Evolutionary conservation across 1,140 invertebrate species (phyloP), one percentile per base, ranked within the genome.

Genomic region (Drosophila littoralis): DNA sequence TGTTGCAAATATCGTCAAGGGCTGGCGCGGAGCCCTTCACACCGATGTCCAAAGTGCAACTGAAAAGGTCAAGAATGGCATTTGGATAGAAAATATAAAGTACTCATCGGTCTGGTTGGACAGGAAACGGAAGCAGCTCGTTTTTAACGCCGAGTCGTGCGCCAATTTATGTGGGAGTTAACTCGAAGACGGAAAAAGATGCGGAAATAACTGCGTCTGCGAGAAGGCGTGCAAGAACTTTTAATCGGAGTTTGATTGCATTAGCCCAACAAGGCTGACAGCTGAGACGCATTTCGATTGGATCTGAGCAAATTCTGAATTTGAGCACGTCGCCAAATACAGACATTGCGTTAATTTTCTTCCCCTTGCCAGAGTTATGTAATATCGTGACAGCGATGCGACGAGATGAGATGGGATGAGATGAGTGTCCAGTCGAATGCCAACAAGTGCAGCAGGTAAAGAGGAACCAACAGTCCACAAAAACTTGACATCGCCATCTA

Each of bases 201-300:
- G n/a, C n/a, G n/a, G n/a, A n/a, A n/a, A n/a, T n/a, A n/a, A n/a
- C n/a, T 10, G n/a, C 13, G 2, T 7, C 17, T 10, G 38, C 35
- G 3, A 63, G 54, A 60, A 71, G 70, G 75, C 69, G 82, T 86
- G 79, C 79, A 72, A 86, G 82, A 76, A 86, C 82, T 86, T 88
- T 88, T 88, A 88, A 88, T 88, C 72, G 76, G 68, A 77, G 68
- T 85, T 83, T 83, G 88, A 88, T 88, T 88, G 66, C 84, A 73
- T 77, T 66, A 67, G 57, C 57, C 84, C 50, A 83, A 86, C 71
- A 83, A 88, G 82, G 79, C 67, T 45, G 67, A 79, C 76, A 52
- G 64, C 63, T 78, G 45, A 54, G 63, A 52, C 38, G 66, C 65
- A 64, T 28, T 64, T 65, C 52, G 43, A 70, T 45, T 43, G 51